Evolutionary conservation across 2,113 vertebrate species (phyloP).

Genomic region (Electrona antarctica): DNA sequence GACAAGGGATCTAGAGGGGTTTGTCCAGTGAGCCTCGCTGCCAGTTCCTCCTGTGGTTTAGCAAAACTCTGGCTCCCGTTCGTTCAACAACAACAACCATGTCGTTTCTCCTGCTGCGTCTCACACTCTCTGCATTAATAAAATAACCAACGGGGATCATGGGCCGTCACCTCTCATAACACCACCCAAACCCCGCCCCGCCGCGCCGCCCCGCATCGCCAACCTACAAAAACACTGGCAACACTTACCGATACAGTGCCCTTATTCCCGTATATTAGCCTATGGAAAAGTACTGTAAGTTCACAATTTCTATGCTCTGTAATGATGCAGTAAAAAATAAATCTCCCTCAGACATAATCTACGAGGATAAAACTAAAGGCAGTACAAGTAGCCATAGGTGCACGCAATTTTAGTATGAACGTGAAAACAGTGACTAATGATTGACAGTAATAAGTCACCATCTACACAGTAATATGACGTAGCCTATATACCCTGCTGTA

Average conservation of each 20-base stretch:
- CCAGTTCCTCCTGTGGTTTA: constrained; percentile 50
- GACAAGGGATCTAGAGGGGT: constrained; percentile 62
- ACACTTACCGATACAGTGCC: neutral
- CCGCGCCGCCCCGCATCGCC: neutral
- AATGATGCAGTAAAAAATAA: no score
- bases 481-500: no score
- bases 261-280: neutral
- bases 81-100: constrained; percentile 16
- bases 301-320: no score
- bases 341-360: no score
- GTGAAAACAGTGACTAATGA: no score
- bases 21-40: constrained; percentile 53
- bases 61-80: constrained; percentile 39
- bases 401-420: no score
- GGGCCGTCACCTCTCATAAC: constrained; percentile 5
- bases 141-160: constrained; percentile 26
- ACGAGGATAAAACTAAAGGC: no score
- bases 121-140: constrained; percentile 22
- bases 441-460: no score
- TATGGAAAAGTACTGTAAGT: no score
- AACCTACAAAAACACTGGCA: neutral
- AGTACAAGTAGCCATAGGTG: neutral
- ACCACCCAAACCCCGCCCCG: neutral
- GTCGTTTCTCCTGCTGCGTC: neutral
- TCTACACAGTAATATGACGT: no score